Conservation (phyloP, 2,888 invertebrate genomes). For the Chrysina gloriosa region DNA sequence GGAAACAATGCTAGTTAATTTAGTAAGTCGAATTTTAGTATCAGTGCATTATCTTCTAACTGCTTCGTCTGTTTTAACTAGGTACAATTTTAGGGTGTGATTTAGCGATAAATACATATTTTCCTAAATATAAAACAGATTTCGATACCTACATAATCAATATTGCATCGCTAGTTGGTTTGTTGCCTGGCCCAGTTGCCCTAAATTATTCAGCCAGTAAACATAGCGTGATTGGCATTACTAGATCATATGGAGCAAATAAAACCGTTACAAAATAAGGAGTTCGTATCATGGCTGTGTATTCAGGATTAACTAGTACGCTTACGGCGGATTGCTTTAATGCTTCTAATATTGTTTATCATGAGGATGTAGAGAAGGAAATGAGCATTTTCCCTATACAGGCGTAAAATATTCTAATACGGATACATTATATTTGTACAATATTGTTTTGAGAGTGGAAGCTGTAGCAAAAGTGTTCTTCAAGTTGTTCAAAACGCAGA, state of each 20-base stretch:
- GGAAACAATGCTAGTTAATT: constrained; percentile 17
- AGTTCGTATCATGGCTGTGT: constrained; percentile 16
- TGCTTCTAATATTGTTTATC: not conserved
- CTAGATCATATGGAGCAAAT: constrained; percentile 17
- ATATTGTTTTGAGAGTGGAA: not conserved
- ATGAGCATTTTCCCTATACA: too few species aligned
- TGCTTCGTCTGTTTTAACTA: not conserved
- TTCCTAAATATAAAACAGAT: constrained; percentile 28
- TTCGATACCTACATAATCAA: constrained; percentile 23
- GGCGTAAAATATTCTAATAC: too few species aligned
- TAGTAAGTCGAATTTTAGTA: constrained; percentile 14
- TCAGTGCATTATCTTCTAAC: not conserved
- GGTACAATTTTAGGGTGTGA: constrained; percentile 10
- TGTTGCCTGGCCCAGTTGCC: not conserved
- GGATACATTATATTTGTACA: not conserved
- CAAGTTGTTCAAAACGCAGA: constrained; percentile 3
- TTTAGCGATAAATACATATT: constrained; percentile 18
- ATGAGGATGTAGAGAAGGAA: not conserved
- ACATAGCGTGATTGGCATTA: constrained; percentile 16
- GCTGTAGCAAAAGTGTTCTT: constrained; percentile 10
- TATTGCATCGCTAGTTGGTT: constrained; percentile 13
- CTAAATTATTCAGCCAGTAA: constrained; percentile 26
- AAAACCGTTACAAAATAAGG: not conserved
- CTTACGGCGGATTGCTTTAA: not conserved
- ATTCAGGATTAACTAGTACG: constrained; percentile 19